Percentiles rank a stretch among this genome's conserved stretches.
phyloP scores from a whole-genome alignment of 2,113 vertebrate genomes.

The Tauraco erythrolophus region DNA sequence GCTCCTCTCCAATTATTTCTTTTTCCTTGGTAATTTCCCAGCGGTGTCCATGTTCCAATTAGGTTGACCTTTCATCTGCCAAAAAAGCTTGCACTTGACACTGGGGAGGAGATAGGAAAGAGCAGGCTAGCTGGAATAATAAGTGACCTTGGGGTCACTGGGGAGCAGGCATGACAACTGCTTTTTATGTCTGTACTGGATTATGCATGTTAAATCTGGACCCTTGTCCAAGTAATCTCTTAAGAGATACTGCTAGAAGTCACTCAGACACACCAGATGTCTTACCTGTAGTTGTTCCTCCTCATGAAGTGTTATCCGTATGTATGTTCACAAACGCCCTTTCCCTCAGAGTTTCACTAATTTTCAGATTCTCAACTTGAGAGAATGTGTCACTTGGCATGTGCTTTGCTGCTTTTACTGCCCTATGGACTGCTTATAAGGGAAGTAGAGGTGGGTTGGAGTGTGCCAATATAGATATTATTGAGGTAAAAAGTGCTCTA shows the following conservation, averaged over 20 bases:
- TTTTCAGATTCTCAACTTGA: neutral
- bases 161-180: neutral
- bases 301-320: accelerated
- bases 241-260: neutral
- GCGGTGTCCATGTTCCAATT: neutral
- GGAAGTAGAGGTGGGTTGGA: neutral
- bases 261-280: neutral
- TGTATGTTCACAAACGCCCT: neutral
- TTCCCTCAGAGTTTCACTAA: neutral
- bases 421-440: neutral
- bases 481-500: neutral
- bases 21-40: neutral
- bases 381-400: neutral
- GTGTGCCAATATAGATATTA: neutral
- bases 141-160: neutral
- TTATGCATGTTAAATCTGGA: neutral
- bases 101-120: neutral
- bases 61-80: neutral
- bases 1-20: neutral
- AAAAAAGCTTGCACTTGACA: neutral
- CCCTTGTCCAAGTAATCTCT: neutral
- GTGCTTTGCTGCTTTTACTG: neutral
- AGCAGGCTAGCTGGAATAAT: neutral
- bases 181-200: neutral
- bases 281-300: neutral